Percentiles rank a stretch among this genome's conserved stretches.
These are phyloP conservation scores for Phalanger gymnotis DNA, from an alignment of 2,797 vertebrate genomes.

Conservation along the genomic window DNA sequence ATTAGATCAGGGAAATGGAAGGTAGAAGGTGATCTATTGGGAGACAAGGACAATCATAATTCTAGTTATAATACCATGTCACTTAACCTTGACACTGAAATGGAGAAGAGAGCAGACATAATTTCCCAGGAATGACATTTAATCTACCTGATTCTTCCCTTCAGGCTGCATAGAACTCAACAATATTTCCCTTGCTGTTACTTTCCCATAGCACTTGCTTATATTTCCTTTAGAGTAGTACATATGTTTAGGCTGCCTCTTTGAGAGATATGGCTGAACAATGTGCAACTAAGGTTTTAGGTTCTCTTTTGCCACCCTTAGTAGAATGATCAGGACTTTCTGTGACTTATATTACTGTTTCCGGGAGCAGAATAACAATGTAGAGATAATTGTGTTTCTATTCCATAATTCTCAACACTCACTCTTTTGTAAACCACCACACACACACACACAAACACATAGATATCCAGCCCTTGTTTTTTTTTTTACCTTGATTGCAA, in stretches of 20 bases:
- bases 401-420: neutral
- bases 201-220: neutral
- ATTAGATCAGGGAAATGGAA: neutral
- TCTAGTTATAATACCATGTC: neutral
- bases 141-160: neutral
- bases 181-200: neutral
- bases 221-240: neutral
- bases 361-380: neutral
- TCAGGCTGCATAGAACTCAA: neutral
- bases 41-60: neutral
- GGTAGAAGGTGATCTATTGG: neutral
- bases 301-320: neutral
- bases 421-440: neutral
- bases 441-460: neutral
- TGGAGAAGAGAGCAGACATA: neutral
- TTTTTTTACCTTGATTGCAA: neutral
- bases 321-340: neutral
- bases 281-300: neutral
- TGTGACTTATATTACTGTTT: neutral
- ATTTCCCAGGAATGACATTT: slow-evolving; percentile 2
- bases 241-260: neutral
- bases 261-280: neutral
- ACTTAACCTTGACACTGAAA: slow-evolving; percentile 4
- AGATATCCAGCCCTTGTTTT: neutral
- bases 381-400: neutral